A percentile compares a stretch with the other conserved stretches of the same genome.
These are phyloP conservation scores for Rostratula benghalensis DNA, from an alignment of 2,113 vertebrate species.

Conservation along the genomic window DNA sequence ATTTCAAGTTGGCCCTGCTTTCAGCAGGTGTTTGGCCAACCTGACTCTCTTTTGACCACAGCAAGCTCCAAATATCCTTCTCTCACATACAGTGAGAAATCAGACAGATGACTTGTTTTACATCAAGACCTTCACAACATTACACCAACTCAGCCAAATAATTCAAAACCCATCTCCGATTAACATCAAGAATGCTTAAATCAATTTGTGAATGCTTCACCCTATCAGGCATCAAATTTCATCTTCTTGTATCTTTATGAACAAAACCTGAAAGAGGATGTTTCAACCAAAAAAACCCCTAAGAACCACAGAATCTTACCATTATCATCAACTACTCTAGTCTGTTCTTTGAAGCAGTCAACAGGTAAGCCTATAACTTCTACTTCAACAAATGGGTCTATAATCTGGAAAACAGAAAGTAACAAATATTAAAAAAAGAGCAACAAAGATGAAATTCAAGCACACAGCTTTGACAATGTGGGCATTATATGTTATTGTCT, in stretches of 20 bases:
- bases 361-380: conserved; percentile 93
- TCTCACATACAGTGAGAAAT: not conserved
- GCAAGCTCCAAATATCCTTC: not conserved
- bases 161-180: not conserved
- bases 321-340: conserved; percentile 95
- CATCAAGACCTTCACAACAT: not conserved
- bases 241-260: not conserved
- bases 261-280: not conserved
- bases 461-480: not conserved
- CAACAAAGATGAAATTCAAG: not conserved
- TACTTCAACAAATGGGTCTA: conserved; percentile 98
- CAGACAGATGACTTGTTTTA: not conserved
- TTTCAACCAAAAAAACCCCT: not conserved
- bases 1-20: not conserved
- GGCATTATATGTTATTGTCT: not conserved
- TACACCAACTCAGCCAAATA: not conserved
- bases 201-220: not conserved
- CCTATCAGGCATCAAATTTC: not conserved
- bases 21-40: not conserved
- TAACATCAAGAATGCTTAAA: not conserved
- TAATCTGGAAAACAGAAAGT: conserved; percentile 83
- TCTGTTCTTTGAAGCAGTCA: conserved; percentile 96
- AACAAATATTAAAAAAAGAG: not conserved
- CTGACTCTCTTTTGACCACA: not conserved
- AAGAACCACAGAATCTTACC: conserved; percentile 75